Conservation (phyloP, 2,797 vertebrate genomes). For the Galaxias olidus region DNA sequence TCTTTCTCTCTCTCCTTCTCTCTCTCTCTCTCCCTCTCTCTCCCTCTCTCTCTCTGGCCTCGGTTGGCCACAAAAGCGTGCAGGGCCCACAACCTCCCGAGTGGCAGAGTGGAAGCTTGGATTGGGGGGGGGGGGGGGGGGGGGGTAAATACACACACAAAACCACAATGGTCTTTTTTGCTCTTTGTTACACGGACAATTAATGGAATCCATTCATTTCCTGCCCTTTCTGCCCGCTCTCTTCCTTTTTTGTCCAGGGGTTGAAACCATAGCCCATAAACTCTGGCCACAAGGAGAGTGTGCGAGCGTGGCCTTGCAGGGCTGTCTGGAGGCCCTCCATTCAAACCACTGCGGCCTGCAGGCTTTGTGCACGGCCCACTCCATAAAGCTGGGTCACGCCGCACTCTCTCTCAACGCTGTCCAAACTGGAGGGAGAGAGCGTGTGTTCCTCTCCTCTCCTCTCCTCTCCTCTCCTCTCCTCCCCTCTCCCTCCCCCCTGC, state of each 20-base stretch:
- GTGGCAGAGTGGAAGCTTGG: slow-evolving; percentile 34
- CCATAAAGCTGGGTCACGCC: no score
- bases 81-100: slow-evolving; percentile 54
- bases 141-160: slow-evolving; percentile 48
- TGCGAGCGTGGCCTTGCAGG: slow-evolving; percentile 59
- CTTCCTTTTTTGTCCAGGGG: slow-evolving; percentile 30
- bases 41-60: slow-evolving; percentile 33
- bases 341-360: slow-evolving; percentile 52
- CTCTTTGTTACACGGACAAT: slow-evolving; percentile 63
- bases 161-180: slow-evolving; percentile 52
- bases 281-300: slow-evolving; percentile 61
- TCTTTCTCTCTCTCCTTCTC: neutral
- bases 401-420: no score
- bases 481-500: neutral
- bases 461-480: slow-evolving; percentile 11
- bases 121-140: no score
- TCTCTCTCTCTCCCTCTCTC: neutral
- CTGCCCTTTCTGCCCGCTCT: slow-evolving; percentile 47
- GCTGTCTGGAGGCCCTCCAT: slow-evolving; percentile 51
- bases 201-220: slow-evolving; percentile 73
- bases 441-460: neutral
- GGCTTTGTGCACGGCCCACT: no score
- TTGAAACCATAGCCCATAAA: slow-evolving; percentile 59
- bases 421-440: no score
- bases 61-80: slow-evolving; percentile 45